Evolutionary conservation across 1,140 invertebrate species (phyloP).

Genomic region (Lepidotrigona ventralis): DNA sequence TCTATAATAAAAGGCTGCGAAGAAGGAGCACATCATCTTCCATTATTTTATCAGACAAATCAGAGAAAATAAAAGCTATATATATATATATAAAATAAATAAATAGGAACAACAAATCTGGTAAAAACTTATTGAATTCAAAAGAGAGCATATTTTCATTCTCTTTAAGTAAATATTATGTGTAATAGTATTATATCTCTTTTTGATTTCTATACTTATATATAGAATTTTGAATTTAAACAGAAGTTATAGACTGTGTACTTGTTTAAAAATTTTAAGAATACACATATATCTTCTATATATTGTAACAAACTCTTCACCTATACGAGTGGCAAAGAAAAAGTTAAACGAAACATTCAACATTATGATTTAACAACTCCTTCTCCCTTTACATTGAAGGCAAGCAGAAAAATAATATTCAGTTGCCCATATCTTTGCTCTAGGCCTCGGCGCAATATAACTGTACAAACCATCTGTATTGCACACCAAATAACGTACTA

Average conservation of each 20-base stretch:
- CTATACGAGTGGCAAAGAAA: background rate
- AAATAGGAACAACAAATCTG: constrained; percentile 46
- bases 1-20: constrained; percentile 61
- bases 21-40: constrained; percentile 59
- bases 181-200: constrained; percentile 12
- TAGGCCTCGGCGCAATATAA: constrained; percentile 58
- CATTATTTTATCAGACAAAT: constrained; percentile 40
- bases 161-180: constrained; percentile 13
- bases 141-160: constrained; percentile 26
- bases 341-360: constrained; percentile 20
- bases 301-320: constrained; percentile 14
- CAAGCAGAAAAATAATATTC: constrained; percentile 34
- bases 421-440: constrained; percentile 18
- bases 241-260: constrained; percentile 20
- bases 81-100: constrained; percentile 43
- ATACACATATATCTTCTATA: constrained; percentile 4
- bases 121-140: constrained; percentile 40
- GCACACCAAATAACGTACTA: constrained; percentile 47
- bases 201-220: constrained; percentile 4
- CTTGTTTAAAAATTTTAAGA: background rate
- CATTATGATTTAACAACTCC: constrained; percentile 44
- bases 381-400: constrained; percentile 50
- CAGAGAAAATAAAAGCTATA: constrained; percentile 37
- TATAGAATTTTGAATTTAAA: constrained; percentile 42
- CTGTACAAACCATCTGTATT: constrained; percentile 44